phyloP scores from a whole-genome alignment of 2,113 vertebrate species.

The Podilymbus podiceps region DNA sequence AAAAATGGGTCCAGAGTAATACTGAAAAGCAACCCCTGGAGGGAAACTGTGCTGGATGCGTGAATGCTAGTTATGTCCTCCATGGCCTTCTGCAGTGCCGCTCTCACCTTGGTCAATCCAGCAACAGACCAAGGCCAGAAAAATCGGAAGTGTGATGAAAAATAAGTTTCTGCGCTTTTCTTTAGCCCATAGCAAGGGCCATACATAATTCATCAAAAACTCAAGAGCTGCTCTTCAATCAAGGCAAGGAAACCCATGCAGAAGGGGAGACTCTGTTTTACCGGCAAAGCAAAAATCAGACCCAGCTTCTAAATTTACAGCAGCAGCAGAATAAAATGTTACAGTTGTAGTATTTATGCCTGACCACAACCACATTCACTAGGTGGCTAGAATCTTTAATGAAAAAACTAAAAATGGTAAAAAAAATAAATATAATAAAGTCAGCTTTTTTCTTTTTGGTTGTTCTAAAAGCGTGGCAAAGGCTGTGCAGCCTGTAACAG shows the following conservation, averaged over 20 bases:
- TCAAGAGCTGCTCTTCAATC: not conserved
- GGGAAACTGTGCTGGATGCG: not conserved
- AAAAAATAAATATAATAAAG: not conserved
- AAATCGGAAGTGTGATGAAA: not conserved
- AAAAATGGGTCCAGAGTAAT: not conserved
- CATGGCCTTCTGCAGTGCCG: not conserved
- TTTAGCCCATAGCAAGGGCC: not conserved
- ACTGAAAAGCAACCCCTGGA: not conserved
- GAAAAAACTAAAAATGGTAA: not conserved
- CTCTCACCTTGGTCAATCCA: not conserved
- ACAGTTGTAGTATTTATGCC: not conserved
- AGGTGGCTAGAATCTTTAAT: not conserved
- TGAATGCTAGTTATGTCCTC: not conserved
- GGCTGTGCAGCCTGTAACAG: not conserved
- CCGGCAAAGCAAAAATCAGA: not conserved
- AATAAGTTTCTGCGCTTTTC: not conserved
- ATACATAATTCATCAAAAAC: not conserved
- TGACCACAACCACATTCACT: not conserved
- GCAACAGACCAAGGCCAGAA: not conserved
- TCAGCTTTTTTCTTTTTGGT: not conserved
- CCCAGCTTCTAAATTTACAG: not conserved
- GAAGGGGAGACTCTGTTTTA: not conserved
- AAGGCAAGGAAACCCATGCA: not conserved
- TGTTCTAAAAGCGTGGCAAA: not conserved
- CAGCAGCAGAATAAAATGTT: not conserved